These are phyloP conservation scores for Sinelater perroti DNA, from an alignment of 2,888 invertebrate genomes.

Conservation along the genomic window DNA sequence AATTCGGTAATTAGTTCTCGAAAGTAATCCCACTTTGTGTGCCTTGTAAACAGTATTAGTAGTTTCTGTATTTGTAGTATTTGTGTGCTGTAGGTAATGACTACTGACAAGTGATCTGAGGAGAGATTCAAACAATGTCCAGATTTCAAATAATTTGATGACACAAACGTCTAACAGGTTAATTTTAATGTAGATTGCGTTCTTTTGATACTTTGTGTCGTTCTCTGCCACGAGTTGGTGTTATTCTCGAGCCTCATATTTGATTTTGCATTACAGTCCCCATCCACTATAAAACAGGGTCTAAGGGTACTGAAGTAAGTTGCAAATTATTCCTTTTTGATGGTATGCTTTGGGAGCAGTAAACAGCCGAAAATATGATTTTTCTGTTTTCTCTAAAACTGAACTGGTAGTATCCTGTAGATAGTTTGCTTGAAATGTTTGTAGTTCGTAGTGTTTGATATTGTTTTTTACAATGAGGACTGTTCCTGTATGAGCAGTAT, in stretches of 20 bases:
- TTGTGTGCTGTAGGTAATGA: constrained; percentile 1
- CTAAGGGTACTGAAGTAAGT: background rate
- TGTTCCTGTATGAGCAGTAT: constrained; percentile 3
- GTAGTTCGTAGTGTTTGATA: constrained; percentile 6
- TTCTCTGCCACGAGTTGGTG: constrained; percentile 13
- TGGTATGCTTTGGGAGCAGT: background rate
- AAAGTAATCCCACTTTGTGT: background rate
- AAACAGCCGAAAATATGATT: constrained; percentile 4
- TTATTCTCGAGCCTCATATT: constrained; percentile 6
- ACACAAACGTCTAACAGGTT: background rate
- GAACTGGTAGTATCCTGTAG: constrained; percentile 5
- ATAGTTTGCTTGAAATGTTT: constrained; percentile 7
- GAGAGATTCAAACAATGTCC: background rate
- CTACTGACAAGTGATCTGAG: constrained; percentile 9
- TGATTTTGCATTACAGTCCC: constrained; percentile 13
- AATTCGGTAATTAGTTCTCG: background rate
- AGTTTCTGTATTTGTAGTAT: constrained; percentile 6
- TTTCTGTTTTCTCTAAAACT: constrained; percentile 10
- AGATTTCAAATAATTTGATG: constrained; percentile 9
- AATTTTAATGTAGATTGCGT: constrained; percentile 9
- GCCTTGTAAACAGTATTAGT: constrained; percentile 3
- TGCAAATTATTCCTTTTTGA: background rate
- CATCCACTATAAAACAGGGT: constrained; percentile 7
- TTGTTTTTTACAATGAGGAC: background rate
- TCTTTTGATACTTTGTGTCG: constrained; percentile 1